Evolutionary conservation across 2,113 vertebrate genomes (phyloP).

Genomic region (Junco hyemalis): DNA sequence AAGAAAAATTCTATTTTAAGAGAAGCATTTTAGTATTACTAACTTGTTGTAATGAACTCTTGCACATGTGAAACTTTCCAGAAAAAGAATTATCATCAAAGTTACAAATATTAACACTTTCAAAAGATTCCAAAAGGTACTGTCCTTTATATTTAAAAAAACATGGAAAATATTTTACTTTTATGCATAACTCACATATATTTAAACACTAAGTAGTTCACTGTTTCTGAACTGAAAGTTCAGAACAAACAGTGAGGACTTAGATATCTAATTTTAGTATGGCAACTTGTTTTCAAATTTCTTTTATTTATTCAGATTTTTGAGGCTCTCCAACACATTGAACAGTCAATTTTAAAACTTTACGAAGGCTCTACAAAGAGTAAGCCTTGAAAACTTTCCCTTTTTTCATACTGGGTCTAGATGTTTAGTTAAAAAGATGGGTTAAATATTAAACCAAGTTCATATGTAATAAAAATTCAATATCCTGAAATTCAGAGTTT

Average conservation of each 20-base stretch:
- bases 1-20: not conserved
- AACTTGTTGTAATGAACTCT: not conserved
- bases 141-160: not conserved
- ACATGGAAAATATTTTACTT: not conserved
- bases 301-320: not conserved
- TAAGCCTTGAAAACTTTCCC: not conserved
- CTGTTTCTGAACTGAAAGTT: not conserved
- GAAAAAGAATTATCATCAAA: not conserved
- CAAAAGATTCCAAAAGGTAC: not conserved
- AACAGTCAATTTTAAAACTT: not conserved
- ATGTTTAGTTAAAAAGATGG: not conserved
- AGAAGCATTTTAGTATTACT: not conserved
- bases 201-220: not conserved
- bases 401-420: slow-evolving; percentile 12
- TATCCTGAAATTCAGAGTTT: not conserved
- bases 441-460: slow-evolving; percentile 45
- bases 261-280: not conserved
- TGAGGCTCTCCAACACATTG: not conserved
- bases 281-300: not conserved
- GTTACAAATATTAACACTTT: not conserved
- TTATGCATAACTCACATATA: not conserved
- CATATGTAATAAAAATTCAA: slow-evolving; percentile 14
- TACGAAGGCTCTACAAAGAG: not conserved
- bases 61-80: not conserved
- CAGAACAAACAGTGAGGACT: not conserved